A percentile compares a stretch with the other conserved stretches of the same genome.
phyloP scores from a whole-genome alignment of 2,113 vertebrate genomes.

The Pterocles burchelli region DNA sequence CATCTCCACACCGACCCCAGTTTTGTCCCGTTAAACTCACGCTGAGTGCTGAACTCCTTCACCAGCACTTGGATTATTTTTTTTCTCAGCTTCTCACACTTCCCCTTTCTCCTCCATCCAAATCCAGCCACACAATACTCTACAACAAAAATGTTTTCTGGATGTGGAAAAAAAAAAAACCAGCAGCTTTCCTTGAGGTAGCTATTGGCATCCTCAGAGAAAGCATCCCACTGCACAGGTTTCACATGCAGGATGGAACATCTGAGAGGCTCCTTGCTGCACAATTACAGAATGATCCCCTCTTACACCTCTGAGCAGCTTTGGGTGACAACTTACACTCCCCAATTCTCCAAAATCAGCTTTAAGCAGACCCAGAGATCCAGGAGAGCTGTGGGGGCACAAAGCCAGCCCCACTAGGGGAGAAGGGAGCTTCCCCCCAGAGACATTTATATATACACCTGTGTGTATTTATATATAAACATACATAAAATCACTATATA shows the following conservation, averaged over 20 bases:
- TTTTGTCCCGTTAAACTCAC: not conserved
- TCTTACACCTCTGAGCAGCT: not conserved
- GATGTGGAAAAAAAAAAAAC: rapidly evolving
- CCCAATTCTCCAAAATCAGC: not conserved
- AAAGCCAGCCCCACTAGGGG: rapidly evolving
- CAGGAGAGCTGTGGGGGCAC: not conserved
- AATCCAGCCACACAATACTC: not conserved
- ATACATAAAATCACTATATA: not conserved
- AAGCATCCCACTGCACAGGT: not conserved
- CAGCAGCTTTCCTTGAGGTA: not conserved
- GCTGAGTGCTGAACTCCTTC: not conserved
- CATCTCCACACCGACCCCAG: rapidly evolving
- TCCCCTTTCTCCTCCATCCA: not conserved
- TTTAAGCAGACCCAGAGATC: not conserved
- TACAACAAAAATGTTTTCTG: not conserved
- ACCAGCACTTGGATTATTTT: not conserved
- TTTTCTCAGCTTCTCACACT: not conserved
- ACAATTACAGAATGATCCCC: rapidly evolving
- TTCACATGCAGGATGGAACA: rapidly evolving
- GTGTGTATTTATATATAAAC: not conserved
- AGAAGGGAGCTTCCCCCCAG: not conserved
- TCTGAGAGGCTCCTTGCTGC: not conserved
- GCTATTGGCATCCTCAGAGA: not conserved
- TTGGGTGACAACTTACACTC: not conserved
- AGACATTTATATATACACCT: not conserved